phyloP scores from a whole-genome alignment of 2,888 invertebrate species.

The Ectropis crepuscularia region DNA sequence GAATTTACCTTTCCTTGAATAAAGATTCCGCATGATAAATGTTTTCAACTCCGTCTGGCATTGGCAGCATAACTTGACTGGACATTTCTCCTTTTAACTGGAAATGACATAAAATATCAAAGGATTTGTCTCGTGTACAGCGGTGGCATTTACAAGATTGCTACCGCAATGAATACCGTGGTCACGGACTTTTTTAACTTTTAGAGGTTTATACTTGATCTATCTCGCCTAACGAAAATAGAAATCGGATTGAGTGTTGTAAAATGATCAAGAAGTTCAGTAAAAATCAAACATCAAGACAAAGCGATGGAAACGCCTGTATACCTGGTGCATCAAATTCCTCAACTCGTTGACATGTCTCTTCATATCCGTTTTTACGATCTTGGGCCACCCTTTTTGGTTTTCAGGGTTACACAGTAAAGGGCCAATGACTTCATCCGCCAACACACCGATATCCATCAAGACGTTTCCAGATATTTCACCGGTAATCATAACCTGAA shows the following conservation, averaged over 20 bases:
- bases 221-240: no score
- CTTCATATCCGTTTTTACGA: slow-evolving; percentile 89
- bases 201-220: no score
- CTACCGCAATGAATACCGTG: no score
- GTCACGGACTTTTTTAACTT: no score
- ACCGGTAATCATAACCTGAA: slow-evolving; percentile 86
- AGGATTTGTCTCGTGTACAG: no score
- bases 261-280: no score
- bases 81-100: slow-evolving; percentile 92
- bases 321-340: slow-evolving; percentile 87
- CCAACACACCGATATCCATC: slow-evolving; percentile 87
- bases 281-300: no score
- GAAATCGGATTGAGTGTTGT: no score
- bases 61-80: slow-evolving; percentile 93
- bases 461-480: slow-evolving; percentile 89
- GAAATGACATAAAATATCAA: slow-evolving; percentile 16
- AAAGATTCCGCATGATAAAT: slow-evolving; percentile 86
- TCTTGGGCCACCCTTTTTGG: slow-evolving; percentile 89
- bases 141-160: no score
- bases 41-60: slow-evolving; percentile 91
- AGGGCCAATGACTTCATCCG: slow-evolving; percentile 90
- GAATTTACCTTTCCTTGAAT: slow-evolving; percentile 66
- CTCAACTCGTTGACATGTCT: slow-evolving; percentile 88
- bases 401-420: slow-evolving; percentile 89
- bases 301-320: no score